Evolutionary conservation across 2,888 invertebrate species (phyloP), one percentile per base, ranked within the genome.

Genomic region (Eupeodes latifasciatus): DNA sequence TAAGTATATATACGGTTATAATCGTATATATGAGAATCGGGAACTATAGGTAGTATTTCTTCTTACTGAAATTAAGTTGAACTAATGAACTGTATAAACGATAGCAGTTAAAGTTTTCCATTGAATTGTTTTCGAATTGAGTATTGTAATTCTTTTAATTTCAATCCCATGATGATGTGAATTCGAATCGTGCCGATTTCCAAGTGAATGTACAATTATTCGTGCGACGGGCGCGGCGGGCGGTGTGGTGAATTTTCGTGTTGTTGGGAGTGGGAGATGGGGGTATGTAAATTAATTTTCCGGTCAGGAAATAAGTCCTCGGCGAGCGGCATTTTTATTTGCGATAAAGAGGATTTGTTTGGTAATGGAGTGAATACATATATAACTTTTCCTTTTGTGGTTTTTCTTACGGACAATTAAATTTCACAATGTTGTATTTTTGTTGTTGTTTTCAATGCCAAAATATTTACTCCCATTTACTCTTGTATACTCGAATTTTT

Each of bases 81-180:
- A 72, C 72, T 72, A 72, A 72, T 72, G 72, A 72, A 72, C 59
- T 72, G 72, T 47, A 34, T 59, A 72, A 71, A 72, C 47, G 72
- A 72, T 72, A 72, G 16, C 72, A 40, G 59, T 57, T 36, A 72
- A 72, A 72, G 59, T 72, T 72, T 55, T 40, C 53, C 69, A 34
- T 44, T 47, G 47, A 47, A 72, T 72, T 72, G 34, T 72, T 79
- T 71, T 47, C 53, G 5, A 53, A 62, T 44, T 12, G 53, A 44
- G 27, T 62, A 55, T 34, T 27, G 62, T 34, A 79, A 79, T 80
- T 66, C 66, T 55, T 80, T 72, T 72, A 64, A 80, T 74, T 74
- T 36, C 72, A 80, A 55, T 64, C 40, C 44, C 40, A 27, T 27
- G 27, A 27, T 16, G 44, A 40, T 16, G 44, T 62, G 62, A 62